These are phyloP conservation scores for Leucoraja ocellata DNA, from an alignment of 2,797 vertebrate genomes.

Conservation along the genomic window DNA sequence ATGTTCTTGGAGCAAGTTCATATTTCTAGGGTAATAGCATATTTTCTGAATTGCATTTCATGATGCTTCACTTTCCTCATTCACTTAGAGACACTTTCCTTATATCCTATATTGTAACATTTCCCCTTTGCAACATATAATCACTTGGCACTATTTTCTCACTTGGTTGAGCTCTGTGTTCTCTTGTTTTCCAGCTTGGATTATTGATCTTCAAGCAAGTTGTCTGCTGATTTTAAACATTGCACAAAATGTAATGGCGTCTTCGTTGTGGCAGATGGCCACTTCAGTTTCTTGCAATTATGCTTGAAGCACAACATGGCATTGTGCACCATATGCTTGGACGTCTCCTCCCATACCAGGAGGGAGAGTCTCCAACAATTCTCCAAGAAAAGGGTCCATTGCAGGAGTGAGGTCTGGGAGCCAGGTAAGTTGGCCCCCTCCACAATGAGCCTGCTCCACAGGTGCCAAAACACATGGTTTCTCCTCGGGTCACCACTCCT, in stretches of 20 bases:
- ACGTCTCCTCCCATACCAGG: slow-evolving; percentile 12
- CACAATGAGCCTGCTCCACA: slow-evolving; percentile 9
- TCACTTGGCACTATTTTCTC: slow-evolving; percentile 5
- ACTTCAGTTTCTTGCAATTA: slow-evolving; percentile 26
- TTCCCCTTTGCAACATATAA: not conserved
- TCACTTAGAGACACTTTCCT: not conserved
- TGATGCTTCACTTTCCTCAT: not conserved
- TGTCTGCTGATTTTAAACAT: slow-evolving; percentile 26
- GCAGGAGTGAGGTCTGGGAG: slow-evolving; percentile 35
- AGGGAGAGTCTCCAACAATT: not conserved
- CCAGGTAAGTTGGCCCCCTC: slow-evolving; percentile 32
- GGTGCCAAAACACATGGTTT: slow-evolving; percentile 1
- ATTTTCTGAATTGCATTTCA: not conserved
- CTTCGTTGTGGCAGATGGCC: slow-evolving; percentile 31
- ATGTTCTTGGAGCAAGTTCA: not conserved
- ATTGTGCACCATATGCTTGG: slow-evolving; percentile 26
- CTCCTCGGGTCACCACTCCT: slow-evolving; percentile 21
- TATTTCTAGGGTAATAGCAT: not conserved
- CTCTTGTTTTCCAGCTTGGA: slow-evolving; percentile 35
- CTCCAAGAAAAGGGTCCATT: slow-evolving; percentile 29
- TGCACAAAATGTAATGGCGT: slow-evolving; percentile 5
- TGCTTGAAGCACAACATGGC: slow-evolving; percentile 32
- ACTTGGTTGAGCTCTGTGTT: slow-evolving; percentile 25
- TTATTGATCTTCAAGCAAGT: slow-evolving; percentile 37
- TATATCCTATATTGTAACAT: not conserved